Evolutionary conservation across 1,140 invertebrate species (phyloP).

Genomic region (Cotesia chilonis): DNA sequence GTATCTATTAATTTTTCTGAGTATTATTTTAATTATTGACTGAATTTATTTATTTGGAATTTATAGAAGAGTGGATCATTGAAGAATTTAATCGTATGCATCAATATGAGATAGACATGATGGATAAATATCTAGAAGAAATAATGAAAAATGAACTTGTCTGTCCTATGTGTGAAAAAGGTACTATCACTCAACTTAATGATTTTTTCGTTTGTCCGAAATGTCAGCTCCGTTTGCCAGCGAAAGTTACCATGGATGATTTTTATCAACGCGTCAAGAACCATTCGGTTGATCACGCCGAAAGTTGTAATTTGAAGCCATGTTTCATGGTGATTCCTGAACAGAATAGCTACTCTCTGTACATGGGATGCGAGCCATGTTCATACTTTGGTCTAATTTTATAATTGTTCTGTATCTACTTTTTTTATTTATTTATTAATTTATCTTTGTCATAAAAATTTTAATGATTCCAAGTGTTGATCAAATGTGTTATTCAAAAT

Average conservation of each 20-base stretch:
- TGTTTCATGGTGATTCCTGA: conserved; percentile 49
- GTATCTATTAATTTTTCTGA: no score
- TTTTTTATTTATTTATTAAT: not conserved
- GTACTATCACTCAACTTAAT: conserved; percentile 40
- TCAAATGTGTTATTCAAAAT: not conserved
- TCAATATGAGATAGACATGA: conserved; percentile 50
- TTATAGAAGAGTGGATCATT: conserved; percentile 59
- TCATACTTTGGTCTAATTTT: conserved; percentile 34
- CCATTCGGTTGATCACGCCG: conserved; percentile 46
- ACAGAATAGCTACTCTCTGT: conserved; percentile 45
- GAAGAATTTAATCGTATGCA: conserved; percentile 57
- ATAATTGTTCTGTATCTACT: not conserved
- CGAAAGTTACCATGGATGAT: conserved; percentile 40
- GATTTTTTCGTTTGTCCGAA: conserved; percentile 44
- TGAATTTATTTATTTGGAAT: conserved; percentile 25
- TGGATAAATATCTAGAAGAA: conserved; percentile 41
- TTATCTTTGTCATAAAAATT: not conserved
- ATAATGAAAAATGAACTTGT: conserved; percentile 42
- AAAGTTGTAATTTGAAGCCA: conserved; percentile 44
- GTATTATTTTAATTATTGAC: conserved; percentile 1
- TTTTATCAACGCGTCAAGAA: conserved; percentile 45
- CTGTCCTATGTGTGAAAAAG: conserved; percentile 57
- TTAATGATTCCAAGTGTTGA: not conserved
- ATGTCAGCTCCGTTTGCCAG: conserved; percentile 50
- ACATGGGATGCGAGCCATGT: conserved; percentile 52